Conservation (phyloP, 2,888 invertebrate species). For the Caenorhabditis drosophilae region DNA sequence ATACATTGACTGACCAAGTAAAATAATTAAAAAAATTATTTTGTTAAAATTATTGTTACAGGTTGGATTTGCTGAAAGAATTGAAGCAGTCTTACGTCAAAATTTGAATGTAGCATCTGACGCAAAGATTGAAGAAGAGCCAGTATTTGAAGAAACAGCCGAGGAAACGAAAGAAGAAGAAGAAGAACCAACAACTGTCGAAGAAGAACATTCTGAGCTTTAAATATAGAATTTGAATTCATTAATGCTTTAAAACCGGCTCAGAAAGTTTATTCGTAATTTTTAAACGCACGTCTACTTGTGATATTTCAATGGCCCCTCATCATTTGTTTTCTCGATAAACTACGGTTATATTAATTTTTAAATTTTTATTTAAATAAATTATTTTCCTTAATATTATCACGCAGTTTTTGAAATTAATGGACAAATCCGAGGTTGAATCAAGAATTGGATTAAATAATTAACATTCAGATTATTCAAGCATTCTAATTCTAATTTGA, state of each 20-base stretch:
- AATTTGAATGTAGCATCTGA: conserved; percentile 70
- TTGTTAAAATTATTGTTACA: conserved; percentile 36
- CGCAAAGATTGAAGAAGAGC: conserved; percentile 61
- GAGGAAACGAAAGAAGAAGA: conserved; percentile 69
- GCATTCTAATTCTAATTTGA: no score
- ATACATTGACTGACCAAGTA: conserved; percentile 79
- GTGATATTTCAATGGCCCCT: no score
- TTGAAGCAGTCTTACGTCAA: conserved; percentile 83
- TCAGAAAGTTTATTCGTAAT: conserved; percentile 3
- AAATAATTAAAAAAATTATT: background rate
- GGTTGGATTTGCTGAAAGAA: conserved; percentile 84
- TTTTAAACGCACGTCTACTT: no score
- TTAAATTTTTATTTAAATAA: no score
- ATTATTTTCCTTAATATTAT: no score
- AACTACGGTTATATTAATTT: conserved; percentile 11
- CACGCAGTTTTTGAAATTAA: no score
- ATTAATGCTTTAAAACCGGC: conserved; percentile 1
- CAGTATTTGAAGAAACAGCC: conserved; percentile 74
- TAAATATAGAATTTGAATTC: no score
- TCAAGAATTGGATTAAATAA: no score
- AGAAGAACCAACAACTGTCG: conserved; percentile 58
- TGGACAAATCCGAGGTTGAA: no score
- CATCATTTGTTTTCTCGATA: conserved; percentile 4
- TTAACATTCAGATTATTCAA: no score
- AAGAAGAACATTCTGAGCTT: conserved; percentile 65